Conservation (phyloP, 2,113 vertebrate genomes). For the Oceanites oceanicus region DNA sequence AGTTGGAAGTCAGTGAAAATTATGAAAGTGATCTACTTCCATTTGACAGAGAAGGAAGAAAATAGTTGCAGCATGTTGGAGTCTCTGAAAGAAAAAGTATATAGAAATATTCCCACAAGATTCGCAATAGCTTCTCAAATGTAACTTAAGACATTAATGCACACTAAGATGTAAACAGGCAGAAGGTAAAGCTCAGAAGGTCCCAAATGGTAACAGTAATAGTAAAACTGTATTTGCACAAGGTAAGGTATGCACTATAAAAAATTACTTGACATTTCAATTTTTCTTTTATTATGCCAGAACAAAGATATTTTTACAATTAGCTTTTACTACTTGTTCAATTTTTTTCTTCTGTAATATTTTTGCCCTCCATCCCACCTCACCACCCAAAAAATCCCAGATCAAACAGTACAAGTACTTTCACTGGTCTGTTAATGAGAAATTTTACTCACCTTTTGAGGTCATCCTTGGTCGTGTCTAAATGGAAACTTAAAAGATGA, state of each 20-base stretch:
- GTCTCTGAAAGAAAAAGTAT: not conserved
- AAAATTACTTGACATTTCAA: not conserved
- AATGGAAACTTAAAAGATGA: slow-evolving; percentile 75
- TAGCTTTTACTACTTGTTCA: not conserved
- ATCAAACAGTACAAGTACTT: not conserved
- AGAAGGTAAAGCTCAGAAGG: not conserved
- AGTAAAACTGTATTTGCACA: not conserved
- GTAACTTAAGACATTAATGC: not conserved
- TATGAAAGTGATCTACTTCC: not conserved
- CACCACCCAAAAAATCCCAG: not conserved
- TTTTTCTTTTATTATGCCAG: not conserved
- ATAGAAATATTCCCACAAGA: not conserved
- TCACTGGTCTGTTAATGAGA: not conserved
- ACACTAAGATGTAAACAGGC: not conserved
- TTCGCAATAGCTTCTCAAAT: not conserved
- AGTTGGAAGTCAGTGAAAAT: not conserved
- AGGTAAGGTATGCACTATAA: not conserved
- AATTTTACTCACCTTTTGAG: slow-evolving; percentile 74
- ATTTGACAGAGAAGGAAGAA: not conserved
- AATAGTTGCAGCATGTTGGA: not conserved
- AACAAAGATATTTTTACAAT: not conserved
- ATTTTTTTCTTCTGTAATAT: not conserved
- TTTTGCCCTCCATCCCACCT: not conserved
- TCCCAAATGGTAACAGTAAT: not conserved
- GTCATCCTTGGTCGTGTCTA: slow-evolving; percentile 76